These are phyloP conservation scores for Ellobium chinense DNA, from an alignment of 2,888 invertebrate species.

Conservation along the genomic window DNA sequence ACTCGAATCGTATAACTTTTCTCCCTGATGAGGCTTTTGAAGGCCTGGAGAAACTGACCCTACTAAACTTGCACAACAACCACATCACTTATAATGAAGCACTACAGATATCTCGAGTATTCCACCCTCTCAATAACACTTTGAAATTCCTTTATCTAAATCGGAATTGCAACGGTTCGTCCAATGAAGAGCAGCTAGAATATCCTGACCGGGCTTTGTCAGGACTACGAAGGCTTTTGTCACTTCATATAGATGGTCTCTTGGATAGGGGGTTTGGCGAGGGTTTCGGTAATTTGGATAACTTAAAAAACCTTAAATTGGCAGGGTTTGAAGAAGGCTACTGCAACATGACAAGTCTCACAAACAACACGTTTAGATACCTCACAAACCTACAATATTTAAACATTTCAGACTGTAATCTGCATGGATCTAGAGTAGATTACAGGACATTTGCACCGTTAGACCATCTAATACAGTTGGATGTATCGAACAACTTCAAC, in stretches of 20 bases:
- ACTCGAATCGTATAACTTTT: conserved; percentile 22
- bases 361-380: conserved; percentile 17
- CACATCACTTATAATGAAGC: neutral
- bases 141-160: conserved; percentile 5
- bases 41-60: conserved; percentile 3
- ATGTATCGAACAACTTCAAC: conserved; percentile 27
- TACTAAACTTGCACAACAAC: conserved; percentile 22
- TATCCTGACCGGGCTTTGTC: conserved; percentile 41
- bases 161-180: neutral
- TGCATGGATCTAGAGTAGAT: neutral
- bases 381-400: conserved; percentile 2
- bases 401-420: conserved; percentile 36
- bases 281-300: neutral
- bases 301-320: conserved; percentile 22
- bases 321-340: conserved; percentile 16
- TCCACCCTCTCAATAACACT: conserved; percentile 8
- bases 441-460: neutral
- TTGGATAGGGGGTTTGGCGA: neutral
- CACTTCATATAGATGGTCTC: conserved; percentile 38
- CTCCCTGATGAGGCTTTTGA: conserved; percentile 15
- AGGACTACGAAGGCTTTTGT: neutral
- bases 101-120: conserved; percentile 8
- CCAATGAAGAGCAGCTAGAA: neutral
- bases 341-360: conserved; percentile 13
- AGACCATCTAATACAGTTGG: neutral